Evolutionary conservation across 35 echinoderm and acorn worm genomes (phyloP).

Genomic region (Nesometra sesokonis): DNA sequence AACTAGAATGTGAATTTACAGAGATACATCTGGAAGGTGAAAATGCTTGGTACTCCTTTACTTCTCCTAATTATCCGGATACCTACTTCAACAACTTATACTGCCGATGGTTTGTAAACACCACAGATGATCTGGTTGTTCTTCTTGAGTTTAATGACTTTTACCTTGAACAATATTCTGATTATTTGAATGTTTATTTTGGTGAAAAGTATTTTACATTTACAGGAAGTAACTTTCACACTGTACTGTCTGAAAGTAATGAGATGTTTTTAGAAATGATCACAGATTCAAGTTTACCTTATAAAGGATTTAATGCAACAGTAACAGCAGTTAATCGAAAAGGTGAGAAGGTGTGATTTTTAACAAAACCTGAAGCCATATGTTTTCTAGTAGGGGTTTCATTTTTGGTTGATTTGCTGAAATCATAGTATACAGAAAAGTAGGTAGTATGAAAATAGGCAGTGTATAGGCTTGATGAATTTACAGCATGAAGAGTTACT

Average conservation of each 20-base stretch:
- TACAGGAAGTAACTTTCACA: not conserved
- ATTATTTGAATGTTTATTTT: too few relatives aligned
- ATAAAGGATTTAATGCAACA: not conserved
- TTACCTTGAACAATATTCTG: too few relatives aligned
- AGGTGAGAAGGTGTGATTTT: not conserved
- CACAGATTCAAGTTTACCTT: not conserved
- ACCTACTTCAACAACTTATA: not conserved
- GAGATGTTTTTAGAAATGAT: not conserved
- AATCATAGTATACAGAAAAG: not conserved
- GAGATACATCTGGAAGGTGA: too few relatives aligned
- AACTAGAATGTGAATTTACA: too few relatives aligned
- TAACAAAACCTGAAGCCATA: too few relatives aligned
- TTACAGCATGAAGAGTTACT: too few relatives aligned
- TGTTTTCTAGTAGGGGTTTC: too few relatives aligned
- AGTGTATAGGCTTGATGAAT: too few relatives aligned
- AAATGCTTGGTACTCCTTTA: not conserved
- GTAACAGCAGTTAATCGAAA: not conserved
- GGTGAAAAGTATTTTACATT: not conserved
- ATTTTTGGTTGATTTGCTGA: too few relatives aligned
- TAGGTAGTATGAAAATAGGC: not conserved
- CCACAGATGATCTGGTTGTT: not conserved
- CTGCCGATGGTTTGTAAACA: not conserved
- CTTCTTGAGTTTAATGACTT: not conserved
- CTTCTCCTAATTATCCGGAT: not conserved
- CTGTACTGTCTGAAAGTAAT: not conserved